A percentile compares a stretch with the other conserved stretches of the same genome.
These are phyloP conservation scores for Sphaeridia pumilis DNA, from an alignment of 2,888 invertebrate genomes.

Conservation along the genomic window DNA sequence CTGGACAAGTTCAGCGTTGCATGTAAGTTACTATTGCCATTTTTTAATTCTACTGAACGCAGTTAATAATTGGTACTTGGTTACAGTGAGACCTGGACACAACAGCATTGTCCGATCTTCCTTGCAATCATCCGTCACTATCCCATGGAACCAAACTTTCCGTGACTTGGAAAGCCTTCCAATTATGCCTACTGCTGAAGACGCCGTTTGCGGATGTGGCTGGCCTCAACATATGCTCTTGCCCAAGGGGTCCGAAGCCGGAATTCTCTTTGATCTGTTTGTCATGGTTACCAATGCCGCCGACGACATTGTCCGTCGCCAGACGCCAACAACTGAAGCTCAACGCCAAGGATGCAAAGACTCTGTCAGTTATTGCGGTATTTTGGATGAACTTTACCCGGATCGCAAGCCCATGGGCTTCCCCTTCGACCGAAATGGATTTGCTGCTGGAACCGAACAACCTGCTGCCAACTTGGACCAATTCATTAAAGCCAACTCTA, in stretches of 20 bases:
- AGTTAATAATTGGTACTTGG: not conserved
- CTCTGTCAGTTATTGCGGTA: slow-evolving; percentile 66
- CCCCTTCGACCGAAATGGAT: slow-evolving; percentile 34
- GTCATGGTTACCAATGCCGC: slow-evolving; percentile 37
- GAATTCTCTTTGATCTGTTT: slow-evolving; percentile 37
- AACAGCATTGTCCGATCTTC: slow-evolving; percentile 57
- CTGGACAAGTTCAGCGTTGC: slow-evolving; percentile 56
- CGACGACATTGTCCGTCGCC: slow-evolving; percentile 31
- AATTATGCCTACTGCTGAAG: not conserved
- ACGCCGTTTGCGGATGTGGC: slow-evolving; percentile 63
- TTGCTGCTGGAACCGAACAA: slow-evolving; percentile 10
- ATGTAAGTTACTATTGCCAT: too few species aligned
- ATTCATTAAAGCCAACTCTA: slow-evolving; percentile 18
- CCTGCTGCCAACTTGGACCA: slow-evolving; percentile 19
- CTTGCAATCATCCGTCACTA: slow-evolving; percentile 62
- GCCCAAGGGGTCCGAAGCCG: slow-evolving; percentile 51
- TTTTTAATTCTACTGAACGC: not conserved
- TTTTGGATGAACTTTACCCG: slow-evolving; percentile 63
- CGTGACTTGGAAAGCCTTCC: slow-evolving; percentile 39
- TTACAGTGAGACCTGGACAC: slow-evolving; percentile 46
- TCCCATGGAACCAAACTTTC: slow-evolving; percentile 72
- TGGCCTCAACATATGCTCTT: slow-evolving; percentile 74
- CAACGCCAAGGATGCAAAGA: slow-evolving; percentile 48
- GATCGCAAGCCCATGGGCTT: slow-evolving; percentile 73
- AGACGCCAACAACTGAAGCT: slow-evolving; percentile 1